Evolutionary conservation across 1,140 invertebrate genomes (phyloP).

Genomic region (Saccostrea cuccullata): DNA sequence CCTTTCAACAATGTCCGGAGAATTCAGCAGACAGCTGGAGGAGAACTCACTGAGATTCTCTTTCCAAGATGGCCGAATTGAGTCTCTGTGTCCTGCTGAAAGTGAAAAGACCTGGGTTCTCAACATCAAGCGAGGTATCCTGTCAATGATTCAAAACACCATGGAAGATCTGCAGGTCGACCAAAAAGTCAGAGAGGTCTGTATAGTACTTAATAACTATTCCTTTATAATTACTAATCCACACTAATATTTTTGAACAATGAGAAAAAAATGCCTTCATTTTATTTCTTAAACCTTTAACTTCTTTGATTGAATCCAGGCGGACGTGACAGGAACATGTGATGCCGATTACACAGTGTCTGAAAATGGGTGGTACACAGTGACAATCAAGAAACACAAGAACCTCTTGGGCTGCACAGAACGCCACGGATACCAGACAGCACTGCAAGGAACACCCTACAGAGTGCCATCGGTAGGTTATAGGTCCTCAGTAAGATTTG

Average conservation of each 20-base stretch:
- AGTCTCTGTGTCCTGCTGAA: slow-evolving; percentile 76
- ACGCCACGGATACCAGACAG: slow-evolving; percentile 82
- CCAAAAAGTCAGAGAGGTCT: slow-evolving; percentile 80
- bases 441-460: slow-evolving; percentile 74
- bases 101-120: slow-evolving; percentile 88
- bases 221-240: not conserved
- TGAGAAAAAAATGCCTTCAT: not conserved
- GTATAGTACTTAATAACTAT: not conserved
- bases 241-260: too few relatives aligned
- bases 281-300: not conserved
- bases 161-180: slow-evolving; percentile 91
- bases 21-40: slow-evolving; percentile 65
- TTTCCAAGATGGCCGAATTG: slow-evolving; percentile 80
- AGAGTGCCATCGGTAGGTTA: slow-evolving; percentile 67
- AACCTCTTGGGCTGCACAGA: slow-evolving; percentile 86
- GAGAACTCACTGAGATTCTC: slow-evolving; percentile 81
- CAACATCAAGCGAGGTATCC: slow-evolving; percentile 92
- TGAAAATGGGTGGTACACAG: slow-evolving; percentile 84
- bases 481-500: not conserved
- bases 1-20: slow-evolving; percentile 45
- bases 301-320: slow-evolving; percentile 77
- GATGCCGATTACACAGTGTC: slow-evolving; percentile 86
- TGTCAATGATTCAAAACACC: slow-evolving; percentile 93
- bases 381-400: slow-evolving; percentile 88
- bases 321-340: slow-evolving; percentile 91